Base-by-base conservation (phyloP, 1,140 invertebrate species). In the Caerostris darwini region DNA sequence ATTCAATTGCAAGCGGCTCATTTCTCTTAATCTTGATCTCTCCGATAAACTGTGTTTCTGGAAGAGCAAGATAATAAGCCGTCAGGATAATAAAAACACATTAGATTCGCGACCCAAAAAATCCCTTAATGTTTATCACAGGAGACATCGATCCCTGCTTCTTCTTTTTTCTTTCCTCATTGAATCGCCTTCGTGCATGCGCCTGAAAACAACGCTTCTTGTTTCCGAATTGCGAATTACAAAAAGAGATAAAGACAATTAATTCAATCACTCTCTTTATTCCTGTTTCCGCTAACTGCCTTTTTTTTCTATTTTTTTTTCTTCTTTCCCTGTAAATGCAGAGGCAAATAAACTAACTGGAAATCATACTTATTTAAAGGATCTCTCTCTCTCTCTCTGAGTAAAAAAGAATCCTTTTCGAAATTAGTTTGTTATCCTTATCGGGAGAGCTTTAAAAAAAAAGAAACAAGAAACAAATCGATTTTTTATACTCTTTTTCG, bases 341-440 rank as follows among this genome's bases (percentile, higher is more conserved):
- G 34, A 53, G 10, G 71, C 71, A 77, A 77, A 77, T 77, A 77
- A 77, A 77, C 71, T 77, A 77, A 77, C 71, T 77, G 71, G 69
- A 77, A 77, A 77, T 77, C 71, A 77, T 77, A 77, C 19, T 77
- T 77, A 77, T 77, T 77, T 34, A 77, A 77, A 77, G 53, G 71
- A 77, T 34, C 71, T 34, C 6, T 64, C 34, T 7, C 71, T 50
- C 34, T 53, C 34, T 7, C 71, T 50, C 34, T 53, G 71, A 77
- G 53, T 77, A 77, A 77, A 34, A 77, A 77, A 77, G 71, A 77
- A 77, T 77, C 71, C 34, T 53, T 34, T 77, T 77, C 34, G 19
- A 77, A 77, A 77, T 77, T 77, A 77, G 71, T 77, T 77, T 77
- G 71, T 77, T 77, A 77, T 77, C 71, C 71, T 77, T 77, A 77